A percentile compares a stretch with the other conserved stretches of the same genome.
Evolutionary conservation across 2,888 invertebrate genomes (phyloP).

Genomic region (Troides helena): DNA sequence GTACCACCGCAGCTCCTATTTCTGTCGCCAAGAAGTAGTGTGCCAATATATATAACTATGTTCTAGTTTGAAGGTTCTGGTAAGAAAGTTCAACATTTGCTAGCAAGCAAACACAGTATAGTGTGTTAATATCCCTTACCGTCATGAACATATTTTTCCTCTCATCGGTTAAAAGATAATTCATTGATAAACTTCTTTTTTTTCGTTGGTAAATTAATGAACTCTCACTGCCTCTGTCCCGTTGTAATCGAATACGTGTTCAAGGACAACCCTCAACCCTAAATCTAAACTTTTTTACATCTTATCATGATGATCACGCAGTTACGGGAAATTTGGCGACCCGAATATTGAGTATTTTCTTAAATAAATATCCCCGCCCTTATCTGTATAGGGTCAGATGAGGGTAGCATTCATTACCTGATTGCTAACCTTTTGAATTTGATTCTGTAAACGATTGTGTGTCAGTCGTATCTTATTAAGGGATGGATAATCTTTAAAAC

Average conservation of each 20-base stretch:
- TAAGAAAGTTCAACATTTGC: too few species aligned
- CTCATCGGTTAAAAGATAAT: too few species aligned
- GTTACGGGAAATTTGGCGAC: background rate
- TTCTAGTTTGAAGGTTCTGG: too few species aligned
- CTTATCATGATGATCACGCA: slow-evolving; percentile 16
- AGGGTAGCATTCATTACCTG: background rate
- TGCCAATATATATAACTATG: too few species aligned
- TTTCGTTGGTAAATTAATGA: background rate
- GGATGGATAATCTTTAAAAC: too few species aligned
- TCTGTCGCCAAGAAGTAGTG: too few species aligned
- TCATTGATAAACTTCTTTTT: too few species aligned
- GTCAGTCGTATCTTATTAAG: background rate
- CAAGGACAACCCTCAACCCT: slow-evolving; percentile 6
- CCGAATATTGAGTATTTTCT: slow-evolving; percentile 10
- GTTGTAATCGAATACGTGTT: slow-evolving; percentile 12
- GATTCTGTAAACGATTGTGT: background rate
- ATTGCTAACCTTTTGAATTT: background rate
- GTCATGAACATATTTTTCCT: too few species aligned
- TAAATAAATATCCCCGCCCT: background rate
- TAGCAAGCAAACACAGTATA: too few species aligned
- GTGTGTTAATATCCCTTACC: too few species aligned
- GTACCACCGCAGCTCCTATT: too few species aligned
- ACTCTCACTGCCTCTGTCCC: background rate
- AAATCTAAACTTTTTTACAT: slow-evolving; percentile 20
- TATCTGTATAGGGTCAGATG: background rate